Base-by-base conservation (phyloP, 2,797 vertebrate genomes). In the Diglossa cyanea region DNA sequence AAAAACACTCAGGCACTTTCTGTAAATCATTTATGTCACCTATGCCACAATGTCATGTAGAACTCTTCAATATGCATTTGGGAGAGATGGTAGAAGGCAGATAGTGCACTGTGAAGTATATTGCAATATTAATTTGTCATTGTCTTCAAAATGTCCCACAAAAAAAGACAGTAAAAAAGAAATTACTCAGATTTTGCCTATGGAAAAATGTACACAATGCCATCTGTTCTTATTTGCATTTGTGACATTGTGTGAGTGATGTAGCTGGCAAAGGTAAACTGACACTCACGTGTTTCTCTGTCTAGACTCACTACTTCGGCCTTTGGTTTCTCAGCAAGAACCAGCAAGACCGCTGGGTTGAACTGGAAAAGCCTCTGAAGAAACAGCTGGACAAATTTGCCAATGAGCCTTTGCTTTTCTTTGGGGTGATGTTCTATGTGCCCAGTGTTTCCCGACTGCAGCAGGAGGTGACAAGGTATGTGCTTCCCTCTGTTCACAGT, bases 341-440 rank as follows among this genome's bases (percentile, higher is more conserved):
- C 95, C 99, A 99, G 94, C 98, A 98, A 86, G 98, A 98, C 77
- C 98, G 99, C 97, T 99, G 99, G 99, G 99, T 99, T 96, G 99
- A 99, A 98, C 98, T 99, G 96, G 99, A 99, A 97, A 99, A 99
- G 73, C 98, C 99, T 39, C 98, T 99, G 94, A 99, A 99, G 98
- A 99, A 99, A 96, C 99, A 99, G 98, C 98, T 99, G 98, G 99
- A 99, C 97, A 99, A 99, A 97, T 99, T 99, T 86, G 99, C 99
- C 96, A 99, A 99, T 30, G 99, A 99, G 97, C 98, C 98, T 28
- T 97, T 99, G 97, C 99, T 99, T 61, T 99, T 99, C 97, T 99
- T 99, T 15, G 99, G 99, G 72, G 99, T 99, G 44, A 99, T 99
- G 99, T 99, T 99, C 98, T 99, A 99, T 33, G 99, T 99, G 87